These are phyloP conservation scores for Fulica atra DNA, from an alignment of 2,113 vertebrate species.

Conservation along the genomic window DNA sequence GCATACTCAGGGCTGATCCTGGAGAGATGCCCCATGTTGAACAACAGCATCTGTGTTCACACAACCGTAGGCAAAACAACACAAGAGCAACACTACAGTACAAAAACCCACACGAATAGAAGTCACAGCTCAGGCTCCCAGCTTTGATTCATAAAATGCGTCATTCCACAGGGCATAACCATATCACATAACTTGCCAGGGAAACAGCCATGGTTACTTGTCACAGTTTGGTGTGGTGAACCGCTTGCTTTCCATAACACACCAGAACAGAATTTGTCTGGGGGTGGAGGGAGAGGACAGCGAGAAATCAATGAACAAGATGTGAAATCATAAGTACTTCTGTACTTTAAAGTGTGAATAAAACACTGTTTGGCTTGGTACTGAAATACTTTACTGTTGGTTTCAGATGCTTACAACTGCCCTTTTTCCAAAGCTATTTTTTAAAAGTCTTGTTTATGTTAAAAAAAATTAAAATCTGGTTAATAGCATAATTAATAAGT, in stretches of 20 bases:
- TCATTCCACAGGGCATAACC: background rate
- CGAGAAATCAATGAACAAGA: background rate
- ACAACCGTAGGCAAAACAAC: background rate
- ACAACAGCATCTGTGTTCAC: background rate
- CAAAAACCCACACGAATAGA: background rate
- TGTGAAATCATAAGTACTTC: background rate
- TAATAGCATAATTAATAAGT: background rate
- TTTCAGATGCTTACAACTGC: background rate
- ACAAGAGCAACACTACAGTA: background rate
- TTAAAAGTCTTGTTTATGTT: background rate
- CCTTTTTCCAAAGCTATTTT: background rate
- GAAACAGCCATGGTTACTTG: constrained; percentile 46
- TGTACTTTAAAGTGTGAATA: background rate
- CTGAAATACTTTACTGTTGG: background rate
- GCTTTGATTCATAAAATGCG: constrained; percentile 24
- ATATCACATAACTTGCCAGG: background rate
- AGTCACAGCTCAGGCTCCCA: constrained; percentile 12
- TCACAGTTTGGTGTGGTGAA: background rate
- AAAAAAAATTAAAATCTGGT: background rate
- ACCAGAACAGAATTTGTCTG: background rate
- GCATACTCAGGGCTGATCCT: background rate
- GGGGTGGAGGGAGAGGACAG: background rate
- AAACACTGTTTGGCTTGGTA: background rate
- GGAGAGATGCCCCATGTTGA: background rate
- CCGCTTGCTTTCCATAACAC: background rate